phyloP scores from a whole-genome alignment of 1,140 invertebrate genomes.

The Hycleus cichorii region DNA sequence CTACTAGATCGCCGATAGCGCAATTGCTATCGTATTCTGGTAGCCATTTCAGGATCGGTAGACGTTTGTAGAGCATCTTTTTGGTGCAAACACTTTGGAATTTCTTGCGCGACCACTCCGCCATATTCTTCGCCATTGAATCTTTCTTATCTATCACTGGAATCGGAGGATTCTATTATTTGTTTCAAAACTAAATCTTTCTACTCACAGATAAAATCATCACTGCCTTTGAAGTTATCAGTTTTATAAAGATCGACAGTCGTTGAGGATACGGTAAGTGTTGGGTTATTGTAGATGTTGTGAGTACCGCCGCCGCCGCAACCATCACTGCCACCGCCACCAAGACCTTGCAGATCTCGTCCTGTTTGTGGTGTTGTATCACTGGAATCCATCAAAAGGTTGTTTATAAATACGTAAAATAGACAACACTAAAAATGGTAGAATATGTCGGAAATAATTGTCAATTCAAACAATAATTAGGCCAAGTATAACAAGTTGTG shows the following conservation, averaged over 20 bases:
- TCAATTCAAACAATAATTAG: too few relatives aligned
- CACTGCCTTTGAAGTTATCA: constrained; percentile 40
- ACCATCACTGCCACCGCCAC: constrained; percentile 32
- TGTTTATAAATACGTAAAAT: too few relatives aligned
- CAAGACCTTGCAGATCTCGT: too few relatives aligned
- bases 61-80: constrained; percentile 59
- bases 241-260: constrained; percentile 22
- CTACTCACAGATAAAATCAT: constrained; percentile 45
- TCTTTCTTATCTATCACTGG: constrained; percentile 24
- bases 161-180: background rate
- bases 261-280: constrained; percentile 27
- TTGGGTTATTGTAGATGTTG: constrained; percentile 41
- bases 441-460: too few relatives aligned
- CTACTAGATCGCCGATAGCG: constrained; percentile 61
- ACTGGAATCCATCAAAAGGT: too few relatives aligned
- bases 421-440: too few relatives aligned
- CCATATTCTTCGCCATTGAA: constrained; percentile 10
- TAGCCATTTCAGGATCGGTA: constrained; percentile 68
- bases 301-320: constrained; percentile 31
- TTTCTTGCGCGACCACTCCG: constrained; percentile 38
- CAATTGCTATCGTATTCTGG: constrained; percentile 61
- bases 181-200: constrained; percentile 4
- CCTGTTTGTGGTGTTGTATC: too few relatives aligned
- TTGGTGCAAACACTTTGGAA: constrained; percentile 45
- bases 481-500: too few relatives aligned